A percentile compares a stretch with the other conserved stretches of the same genome.
phyloP scores from a whole-genome alignment of 1,140 invertebrate species.

The Papilio aristodemus region DNA sequence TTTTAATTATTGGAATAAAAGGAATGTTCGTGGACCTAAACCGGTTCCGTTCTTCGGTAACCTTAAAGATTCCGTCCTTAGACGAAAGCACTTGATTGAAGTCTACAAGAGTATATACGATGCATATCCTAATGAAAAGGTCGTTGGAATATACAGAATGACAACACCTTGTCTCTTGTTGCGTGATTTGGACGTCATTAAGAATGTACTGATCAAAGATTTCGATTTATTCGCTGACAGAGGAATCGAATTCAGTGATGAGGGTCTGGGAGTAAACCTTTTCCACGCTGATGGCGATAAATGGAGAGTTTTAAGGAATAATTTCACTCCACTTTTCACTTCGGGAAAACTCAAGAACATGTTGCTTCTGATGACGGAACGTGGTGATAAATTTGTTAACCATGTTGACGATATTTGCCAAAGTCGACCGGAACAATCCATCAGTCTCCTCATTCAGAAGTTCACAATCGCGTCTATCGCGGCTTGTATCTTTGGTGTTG shows the following conservation, averaged over 20 bases:
- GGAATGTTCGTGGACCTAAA: conserved; percentile 40
- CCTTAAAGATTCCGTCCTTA: conserved; percentile 38
- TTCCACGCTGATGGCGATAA: conserved; percentile 66
- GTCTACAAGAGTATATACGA: conserved; percentile 47
- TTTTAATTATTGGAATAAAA: conserved; percentile 47
- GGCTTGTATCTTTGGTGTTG: conserved; percentile 37
- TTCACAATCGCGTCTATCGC: conserved; percentile 38
- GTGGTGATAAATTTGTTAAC: too few relatives aligned
- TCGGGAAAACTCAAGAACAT: conserved; percentile 82
- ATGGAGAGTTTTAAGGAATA: conserved; percentile 79
- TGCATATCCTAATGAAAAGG: conserved; percentile 50
- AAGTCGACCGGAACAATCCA: conserved; percentile 29
- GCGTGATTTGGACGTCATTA: conserved; percentile 82
- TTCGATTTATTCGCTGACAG: conserved; percentile 80
- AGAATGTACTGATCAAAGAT: conserved; percentile 82
- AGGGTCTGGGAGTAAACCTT: conserved; percentile 61
- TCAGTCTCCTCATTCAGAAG: conserved; percentile 34
- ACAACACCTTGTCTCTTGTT: conserved; percentile 76
- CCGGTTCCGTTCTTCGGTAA: conserved; percentile 46
- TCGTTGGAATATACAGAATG: conserved; percentile 58
- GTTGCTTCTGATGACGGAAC: conserved; percentile 72
- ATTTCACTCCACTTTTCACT: conserved; percentile 81
- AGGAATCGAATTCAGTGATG: too few relatives aligned
- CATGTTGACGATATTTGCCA: conserved; percentile 4
- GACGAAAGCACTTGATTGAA: conserved; percentile 39